Evolutionary conservation across 2,888 invertebrate species (phyloP).

Genomic region (Ligdia adustata): DNA sequence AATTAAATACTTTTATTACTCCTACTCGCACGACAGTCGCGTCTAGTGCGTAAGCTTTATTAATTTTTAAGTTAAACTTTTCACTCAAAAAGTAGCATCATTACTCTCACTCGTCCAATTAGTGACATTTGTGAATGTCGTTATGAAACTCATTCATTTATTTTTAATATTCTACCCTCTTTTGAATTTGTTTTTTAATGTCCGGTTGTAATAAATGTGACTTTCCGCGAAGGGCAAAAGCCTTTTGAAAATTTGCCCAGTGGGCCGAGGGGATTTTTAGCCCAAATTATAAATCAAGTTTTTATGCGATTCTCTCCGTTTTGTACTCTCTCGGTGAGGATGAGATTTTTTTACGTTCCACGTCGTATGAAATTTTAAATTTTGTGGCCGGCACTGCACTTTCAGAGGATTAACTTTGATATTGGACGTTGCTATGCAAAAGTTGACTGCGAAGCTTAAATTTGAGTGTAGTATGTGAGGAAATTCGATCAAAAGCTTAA

Average conservation of each 20-base stretch:
- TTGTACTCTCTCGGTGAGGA: conserved; percentile 20
- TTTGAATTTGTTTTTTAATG: conserved; percentile 50
- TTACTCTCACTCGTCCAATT: conserved; percentile 55
- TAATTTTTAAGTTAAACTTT: conserved; percentile 6
- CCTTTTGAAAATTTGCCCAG: conserved; percentile 63
- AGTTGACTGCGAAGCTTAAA: conserved; percentile 3
- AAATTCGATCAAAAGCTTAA: neutral
- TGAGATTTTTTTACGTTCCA: conserved; percentile 24
- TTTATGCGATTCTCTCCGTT: conserved; percentile 56
- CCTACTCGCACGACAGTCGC: no score
- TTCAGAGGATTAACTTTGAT: conserved; percentile 3
- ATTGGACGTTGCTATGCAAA: conserved; percentile 7
- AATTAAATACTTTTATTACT: no score
- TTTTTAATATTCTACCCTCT: conserved; percentile 53
- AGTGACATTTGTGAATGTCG: conserved; percentile 49
- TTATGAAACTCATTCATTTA: conserved; percentile 53
- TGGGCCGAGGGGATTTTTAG: conserved; percentile 50
- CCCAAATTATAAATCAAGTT: conserved; percentile 64
- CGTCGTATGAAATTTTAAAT: conserved; percentile 25
- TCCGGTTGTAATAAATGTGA: conserved; percentile 56
- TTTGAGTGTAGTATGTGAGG: neutral
- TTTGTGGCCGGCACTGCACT: conserved; percentile 6
- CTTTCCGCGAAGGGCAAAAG: conserved; percentile 51
- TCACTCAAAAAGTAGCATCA: conserved; percentile 37
- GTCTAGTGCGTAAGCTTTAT: neutral